Evolutionary conservation across 2,113 vertebrate species (phyloP), one percentile per base, ranked within the genome.

Genomic region (Plecotus auritus): DNA sequence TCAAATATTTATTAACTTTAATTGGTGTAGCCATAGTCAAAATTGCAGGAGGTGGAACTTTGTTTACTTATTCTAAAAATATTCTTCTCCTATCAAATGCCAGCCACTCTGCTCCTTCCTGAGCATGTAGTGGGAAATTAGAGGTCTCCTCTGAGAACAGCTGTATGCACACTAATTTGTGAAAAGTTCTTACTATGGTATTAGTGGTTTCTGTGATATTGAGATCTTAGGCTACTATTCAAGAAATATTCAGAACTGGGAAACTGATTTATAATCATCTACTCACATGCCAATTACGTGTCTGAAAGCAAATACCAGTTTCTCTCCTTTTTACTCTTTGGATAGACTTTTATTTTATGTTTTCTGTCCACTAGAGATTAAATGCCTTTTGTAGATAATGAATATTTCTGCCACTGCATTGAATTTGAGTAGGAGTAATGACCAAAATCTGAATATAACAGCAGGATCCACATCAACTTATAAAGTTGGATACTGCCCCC

Each of bases 1-100:
- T 94, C 49, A 86, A 78, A 91, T 88, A 91, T 64, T 89, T 95
- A 80, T 95, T 95, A 74, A 94, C 80, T 91, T 7, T 8, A 89
- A 85, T 74, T 87, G 37, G 7, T 59, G 28, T 56, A 89, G 37
- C 12, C 49, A 37, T 74, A 32, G 26, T 59, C 64, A 91, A 88
- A 92, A 90, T 85, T 47, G 14, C 28, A 76, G 42, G 76, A 61
- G 37, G n/a, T 89, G 1, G 54, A 88, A 78, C 56, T 93, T 72
- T 92, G 32, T 51, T 94, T 35, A 88, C 92, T 95, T 16, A 12
- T 56, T 92, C 69, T 81, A 70, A 78, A 95, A 89, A 88, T 97
- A 92, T 95, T 88, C 77, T 93, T 92, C 95, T 81, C 11, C 54
- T 54, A 35, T 47, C 78, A 94, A 94, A 17, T 91, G 8, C 8